These are phyloP conservation scores for Prunella strophiata DNA, from an alignment of 2,797 vertebrate genomes.

Conservation along the genomic window DNA sequence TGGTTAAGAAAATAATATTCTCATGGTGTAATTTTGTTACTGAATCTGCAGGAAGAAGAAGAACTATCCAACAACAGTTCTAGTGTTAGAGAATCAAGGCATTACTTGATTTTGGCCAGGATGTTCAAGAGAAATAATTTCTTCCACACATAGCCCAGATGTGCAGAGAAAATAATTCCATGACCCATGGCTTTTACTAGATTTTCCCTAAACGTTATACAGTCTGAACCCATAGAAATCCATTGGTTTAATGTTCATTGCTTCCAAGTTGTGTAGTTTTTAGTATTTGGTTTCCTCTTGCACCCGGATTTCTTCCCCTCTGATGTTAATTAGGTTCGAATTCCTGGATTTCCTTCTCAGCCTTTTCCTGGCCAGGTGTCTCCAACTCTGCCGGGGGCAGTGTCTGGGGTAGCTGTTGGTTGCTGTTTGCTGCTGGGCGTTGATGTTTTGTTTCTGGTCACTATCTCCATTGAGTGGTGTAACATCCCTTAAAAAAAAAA, in stretches of 20 bases:
- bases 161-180: background rate
- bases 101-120: too few species aligned
- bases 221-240: background rate
- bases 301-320: background rate
- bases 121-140: background rate
- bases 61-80: background rate
- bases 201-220: background rate
- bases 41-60: fast-evolving
- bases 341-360: too few species aligned
- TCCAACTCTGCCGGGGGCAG: too few species aligned
- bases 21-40: background rate
- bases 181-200: background rate
- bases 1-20: background rate
- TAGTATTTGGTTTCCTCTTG: background rate
- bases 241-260: background rate
- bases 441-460: background rate
- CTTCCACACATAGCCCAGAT: fast-evolving
- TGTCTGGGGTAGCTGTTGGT: too few species aligned
- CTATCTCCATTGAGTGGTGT: background rate
- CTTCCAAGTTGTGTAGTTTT: background rate
- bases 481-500: background rate
- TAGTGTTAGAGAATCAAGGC: background rate
- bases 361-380: too few species aligned
- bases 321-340: too few species aligned
- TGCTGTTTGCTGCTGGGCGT: too few species aligned